Conservation (phyloP, 2,888 invertebrate species). For the Diplolepis rosae region DNA sequence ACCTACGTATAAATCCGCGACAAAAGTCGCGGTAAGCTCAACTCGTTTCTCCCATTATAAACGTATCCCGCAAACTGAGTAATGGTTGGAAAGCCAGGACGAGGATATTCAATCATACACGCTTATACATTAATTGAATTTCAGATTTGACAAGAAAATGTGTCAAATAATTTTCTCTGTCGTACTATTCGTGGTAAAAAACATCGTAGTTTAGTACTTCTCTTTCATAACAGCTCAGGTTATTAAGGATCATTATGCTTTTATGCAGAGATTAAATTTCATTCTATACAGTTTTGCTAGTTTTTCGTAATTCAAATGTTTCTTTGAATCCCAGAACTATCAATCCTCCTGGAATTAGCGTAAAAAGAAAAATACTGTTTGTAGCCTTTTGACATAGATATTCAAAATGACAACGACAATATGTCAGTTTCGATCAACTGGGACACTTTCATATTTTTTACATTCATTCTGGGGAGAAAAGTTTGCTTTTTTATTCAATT, state of each 20-base stretch:
- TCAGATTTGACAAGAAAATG: neutral
- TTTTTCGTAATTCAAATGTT: no score
- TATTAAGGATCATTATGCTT: neutral
- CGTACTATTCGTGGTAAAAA: neutral
- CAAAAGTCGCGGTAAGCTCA: constrained; percentile 17
- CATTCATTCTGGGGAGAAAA: no score
- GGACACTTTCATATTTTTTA: no score
- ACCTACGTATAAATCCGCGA: constrained; percentile 7
- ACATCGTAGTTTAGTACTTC: neutral
- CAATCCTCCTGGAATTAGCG: no score
- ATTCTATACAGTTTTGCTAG: no score
- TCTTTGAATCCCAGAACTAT: no score
- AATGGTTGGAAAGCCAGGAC: neutral
- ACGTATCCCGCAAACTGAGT: neutral
- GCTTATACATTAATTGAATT: neutral
- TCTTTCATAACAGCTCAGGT: neutral
- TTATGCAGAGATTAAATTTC: neutral
- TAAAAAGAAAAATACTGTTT: no score
- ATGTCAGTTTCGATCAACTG: no score
- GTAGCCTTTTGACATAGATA: no score
- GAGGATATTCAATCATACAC: neutral
- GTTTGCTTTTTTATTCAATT: no score
- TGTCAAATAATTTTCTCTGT: neutral
- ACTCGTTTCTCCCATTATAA: neutral
- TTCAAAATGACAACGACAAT: no score